These are phyloP conservation scores for Peromyscus maniculatus DNA, from an alignment of 2,113 vertebrate species.

Conservation along the genomic window DNA sequence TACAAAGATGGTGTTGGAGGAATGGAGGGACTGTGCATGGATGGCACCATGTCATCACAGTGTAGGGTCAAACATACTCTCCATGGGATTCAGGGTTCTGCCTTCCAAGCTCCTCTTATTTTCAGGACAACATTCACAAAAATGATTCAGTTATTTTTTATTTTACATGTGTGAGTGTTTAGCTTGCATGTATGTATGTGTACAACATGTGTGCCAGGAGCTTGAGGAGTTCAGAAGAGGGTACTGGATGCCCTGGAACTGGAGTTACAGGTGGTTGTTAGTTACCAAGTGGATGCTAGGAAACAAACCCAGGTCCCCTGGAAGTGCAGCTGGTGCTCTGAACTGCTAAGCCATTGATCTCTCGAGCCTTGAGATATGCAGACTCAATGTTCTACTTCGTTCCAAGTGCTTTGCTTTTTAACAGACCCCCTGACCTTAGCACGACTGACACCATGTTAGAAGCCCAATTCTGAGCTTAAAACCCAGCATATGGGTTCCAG, in stretches of 20 bases:
- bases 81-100: not conserved
- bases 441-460: no score
- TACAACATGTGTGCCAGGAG: not conserved
- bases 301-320: no score
- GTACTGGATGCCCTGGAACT: not conserved
- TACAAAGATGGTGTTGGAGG: not conserved
- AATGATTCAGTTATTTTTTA: not conserved
- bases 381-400: not conserved
- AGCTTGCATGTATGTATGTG: not conserved
- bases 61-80: not conserved
- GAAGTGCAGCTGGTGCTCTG: no score
- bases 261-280: not conserved
- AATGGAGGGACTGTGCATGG: not conserved
- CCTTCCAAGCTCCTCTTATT: not conserved
- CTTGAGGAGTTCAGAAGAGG: not conserved
- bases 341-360: no score
- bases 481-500: no score
- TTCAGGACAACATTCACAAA: constrained; percentile 6
- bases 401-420: not conserved
- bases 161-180: not conserved
- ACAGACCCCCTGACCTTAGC: no score
- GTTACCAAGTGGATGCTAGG: no score
- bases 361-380: no score
- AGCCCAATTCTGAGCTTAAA: no score
- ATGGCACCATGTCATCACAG: not conserved